Conservation (phyloP, 2,888 invertebrate species). For the Philereme transversata region DNA sequence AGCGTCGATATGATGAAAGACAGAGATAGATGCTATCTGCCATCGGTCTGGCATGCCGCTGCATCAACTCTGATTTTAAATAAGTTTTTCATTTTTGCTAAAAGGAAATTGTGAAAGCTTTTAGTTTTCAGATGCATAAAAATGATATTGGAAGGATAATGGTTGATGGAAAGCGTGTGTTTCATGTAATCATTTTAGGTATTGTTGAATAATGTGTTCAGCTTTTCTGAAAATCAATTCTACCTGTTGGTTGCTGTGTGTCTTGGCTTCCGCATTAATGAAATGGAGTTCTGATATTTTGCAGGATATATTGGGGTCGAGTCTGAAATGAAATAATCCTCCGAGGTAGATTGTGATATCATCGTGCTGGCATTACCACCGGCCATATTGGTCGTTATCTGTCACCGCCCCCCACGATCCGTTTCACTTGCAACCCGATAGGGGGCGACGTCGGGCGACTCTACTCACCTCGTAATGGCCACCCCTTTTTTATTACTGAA, state of each 20-base stretch:
- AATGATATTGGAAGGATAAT: constrained; percentile 17
- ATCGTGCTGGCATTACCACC: constrained; percentile 72
- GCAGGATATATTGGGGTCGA: constrained; percentile 15
- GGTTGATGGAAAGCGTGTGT: constrained; percentile 1
- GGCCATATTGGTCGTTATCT: constrained; percentile 79
- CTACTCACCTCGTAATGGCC: constrained; percentile 77
- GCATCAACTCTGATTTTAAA: constrained; percentile 34
- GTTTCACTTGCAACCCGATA: constrained; percentile 83
- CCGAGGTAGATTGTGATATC: constrained; percentile 45
- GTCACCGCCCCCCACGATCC: constrained; percentile 78
- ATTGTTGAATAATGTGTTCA: background rate
- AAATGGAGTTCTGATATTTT: constrained; percentile 3
- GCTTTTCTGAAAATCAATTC: background rate
- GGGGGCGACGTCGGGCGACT: constrained; percentile 76
- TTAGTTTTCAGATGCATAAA: constrained; percentile 25
- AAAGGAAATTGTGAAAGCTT: constrained; percentile 30
- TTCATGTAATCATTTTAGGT: background rate
- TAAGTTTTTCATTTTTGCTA: constrained; percentile 28
- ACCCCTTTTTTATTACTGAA: constrained; percentile 83
- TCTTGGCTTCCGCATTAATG: background rate
- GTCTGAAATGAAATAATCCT: constrained; percentile 39
- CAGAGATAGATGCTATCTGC: constrained; percentile 58
- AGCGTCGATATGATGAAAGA: constrained; percentile 71
- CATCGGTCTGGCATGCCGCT: constrained; percentile 46
- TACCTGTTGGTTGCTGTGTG: constrained; percentile 4